A percentile compares a stretch with the other conserved stretches of the same genome.
Evolutionary conservation across 2,888 invertebrate species (phyloP).

Genomic region (Rotaria socialis): DNA sequence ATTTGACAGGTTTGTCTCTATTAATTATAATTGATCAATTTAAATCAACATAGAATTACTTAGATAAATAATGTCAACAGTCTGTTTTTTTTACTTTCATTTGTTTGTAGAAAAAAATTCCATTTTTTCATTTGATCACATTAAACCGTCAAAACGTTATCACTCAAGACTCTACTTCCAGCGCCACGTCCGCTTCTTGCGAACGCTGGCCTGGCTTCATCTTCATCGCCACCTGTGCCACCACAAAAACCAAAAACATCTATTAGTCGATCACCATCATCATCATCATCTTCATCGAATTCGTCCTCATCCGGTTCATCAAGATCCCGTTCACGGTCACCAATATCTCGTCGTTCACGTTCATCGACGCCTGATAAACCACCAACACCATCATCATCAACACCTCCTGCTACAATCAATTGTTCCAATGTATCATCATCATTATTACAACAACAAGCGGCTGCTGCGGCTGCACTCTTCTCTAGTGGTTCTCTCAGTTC

Average conservation of each 20-base stretch:
- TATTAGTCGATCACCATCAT: constrained; percentile 10
- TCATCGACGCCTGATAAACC: constrained; percentile 13
- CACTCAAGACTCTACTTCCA: constrained; percentile 17
- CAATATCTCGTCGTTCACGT: constrained; percentile 18
- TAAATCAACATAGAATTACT: background rate
- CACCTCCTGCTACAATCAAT: background rate
- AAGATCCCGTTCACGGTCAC: constrained; percentile 11
- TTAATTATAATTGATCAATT: background rate
- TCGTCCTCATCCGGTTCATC: constrained; percentile 8
- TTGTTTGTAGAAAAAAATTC: background rate
- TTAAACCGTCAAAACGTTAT: constrained; percentile 20
- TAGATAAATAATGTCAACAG: background rate
- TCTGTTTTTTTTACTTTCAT: background rate
- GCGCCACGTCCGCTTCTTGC: background rate
- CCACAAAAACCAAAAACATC: background rate
- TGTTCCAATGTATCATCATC: constrained; percentile 7
- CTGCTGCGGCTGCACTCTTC: background rate
- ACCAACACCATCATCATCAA: constrained; percentile 6
- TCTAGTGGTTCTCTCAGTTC: background rate
- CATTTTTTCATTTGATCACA: background rate
- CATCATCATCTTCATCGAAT: background rate
- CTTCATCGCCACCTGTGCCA: background rate
- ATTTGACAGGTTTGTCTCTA: constrained; percentile 23
- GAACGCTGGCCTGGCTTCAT: background rate
- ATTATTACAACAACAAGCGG: constrained; percentile 28